Evolutionary conservation across 2,113 vertebrate genomes (phyloP).

Genomic region (Passer domesticus): DNA sequence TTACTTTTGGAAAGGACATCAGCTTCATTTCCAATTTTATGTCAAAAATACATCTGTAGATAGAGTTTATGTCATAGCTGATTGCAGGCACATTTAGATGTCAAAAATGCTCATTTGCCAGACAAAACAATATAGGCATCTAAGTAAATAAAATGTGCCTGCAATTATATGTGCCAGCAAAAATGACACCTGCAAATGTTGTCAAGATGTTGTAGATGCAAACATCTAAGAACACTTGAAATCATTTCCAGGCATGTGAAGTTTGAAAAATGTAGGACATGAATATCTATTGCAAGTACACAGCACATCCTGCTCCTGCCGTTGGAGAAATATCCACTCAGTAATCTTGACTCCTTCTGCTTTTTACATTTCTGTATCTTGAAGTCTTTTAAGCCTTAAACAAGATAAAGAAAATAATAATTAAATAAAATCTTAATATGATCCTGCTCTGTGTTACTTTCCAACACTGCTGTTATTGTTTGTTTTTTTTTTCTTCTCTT

Average conservation of each 20-base stretch:
- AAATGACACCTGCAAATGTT: constrained; percentile 6
- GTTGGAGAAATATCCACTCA: neutral
- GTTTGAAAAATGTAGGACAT: neutral
- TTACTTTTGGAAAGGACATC: neutral
- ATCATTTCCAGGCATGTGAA: neutral
- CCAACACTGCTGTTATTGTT: neutral
- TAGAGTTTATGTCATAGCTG: neutral
- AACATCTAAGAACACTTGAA: neutral
- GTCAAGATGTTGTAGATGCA: neutral
- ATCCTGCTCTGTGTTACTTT: neutral
- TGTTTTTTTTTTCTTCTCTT: neutral
- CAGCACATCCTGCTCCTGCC: neutral
- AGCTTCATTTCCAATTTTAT: neutral
- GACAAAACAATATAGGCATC: constrained; percentile 12
- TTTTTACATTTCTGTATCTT: neutral
- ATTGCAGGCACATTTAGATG: neutral
- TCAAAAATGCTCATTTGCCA: neutral
- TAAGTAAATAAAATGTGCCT: constrained; percentile 7
- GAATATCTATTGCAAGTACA: neutral
- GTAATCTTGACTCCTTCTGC: neutral
- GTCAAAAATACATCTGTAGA: neutral
- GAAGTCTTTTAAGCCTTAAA: neutral
- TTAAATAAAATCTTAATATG: neutral
- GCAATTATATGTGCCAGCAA: neutral
- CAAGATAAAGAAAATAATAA: neutral